Evolutionary conservation across 2,113 vertebrate genomes (phyloP).

Genomic region (Microcebus murinus): DNA sequence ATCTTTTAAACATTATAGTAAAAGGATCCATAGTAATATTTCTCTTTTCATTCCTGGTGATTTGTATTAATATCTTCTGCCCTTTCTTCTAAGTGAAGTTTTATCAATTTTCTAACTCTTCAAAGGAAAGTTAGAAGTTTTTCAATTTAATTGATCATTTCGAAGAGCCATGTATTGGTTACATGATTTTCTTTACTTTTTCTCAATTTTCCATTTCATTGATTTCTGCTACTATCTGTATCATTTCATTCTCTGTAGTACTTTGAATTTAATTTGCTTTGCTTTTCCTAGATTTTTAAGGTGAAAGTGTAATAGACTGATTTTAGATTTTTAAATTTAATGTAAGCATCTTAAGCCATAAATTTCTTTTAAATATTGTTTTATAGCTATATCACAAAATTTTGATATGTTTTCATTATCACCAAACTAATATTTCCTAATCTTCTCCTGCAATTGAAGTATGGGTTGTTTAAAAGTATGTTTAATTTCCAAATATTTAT

Average conservation of each 20-base stretch:
- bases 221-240: neutral
- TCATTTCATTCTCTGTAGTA: neutral
- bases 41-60: neutral
- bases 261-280: neutral
- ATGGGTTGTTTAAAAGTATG: neutral
- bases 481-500: neutral
- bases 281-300: neutral
- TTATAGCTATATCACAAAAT: neutral
- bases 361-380: neutral
- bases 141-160: neutral
- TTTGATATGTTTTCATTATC: neutral
- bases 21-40: neutral
- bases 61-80: neutral
- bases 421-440: neutral
- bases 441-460: neutral
- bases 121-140: neutral
- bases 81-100: neutral
- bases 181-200: neutral
- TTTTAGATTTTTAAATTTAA: neutral
- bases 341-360: neutral
- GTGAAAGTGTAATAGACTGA: neutral
- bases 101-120: neutral
- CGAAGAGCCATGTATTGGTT: neutral
- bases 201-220: neutral
- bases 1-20: neutral